Base-by-base conservation (phyloP, 2,888 invertebrate species). In the Zhengitettix transpicula region DNA sequence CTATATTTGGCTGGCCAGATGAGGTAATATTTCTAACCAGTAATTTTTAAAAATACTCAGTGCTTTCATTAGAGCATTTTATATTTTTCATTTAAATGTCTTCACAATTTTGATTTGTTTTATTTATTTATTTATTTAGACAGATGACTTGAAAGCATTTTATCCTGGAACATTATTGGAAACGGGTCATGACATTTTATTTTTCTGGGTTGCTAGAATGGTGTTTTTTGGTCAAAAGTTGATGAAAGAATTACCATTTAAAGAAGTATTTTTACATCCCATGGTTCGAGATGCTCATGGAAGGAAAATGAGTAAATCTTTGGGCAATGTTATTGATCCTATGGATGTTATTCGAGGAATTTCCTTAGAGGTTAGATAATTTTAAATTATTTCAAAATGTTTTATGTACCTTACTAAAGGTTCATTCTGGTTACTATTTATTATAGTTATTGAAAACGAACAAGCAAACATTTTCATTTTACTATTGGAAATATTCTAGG, bases 131-230 rank as follows among this genome's bases (percentile, higher is more conserved):
- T 40, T 44, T 14, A n/a, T 57, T 57, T 67, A 82, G 78, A 82
- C 81, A 1, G 72, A 75, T 52, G 84, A 85, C 60, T 71, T 94
- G 64, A 71, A 85, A 72, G 82, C 83, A 0, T 94, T 92, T 75
- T 99, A 95, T 77, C 99, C 99, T 0, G 88, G 92, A 0, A 82
- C 86, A 0, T 72, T 99, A 54, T 76, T 99, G 66, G 99, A 99
- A 76, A 98, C 97, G 0, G 97, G 99, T 0, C 94, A 98, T 71
- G 99, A 92, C 69, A 99, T 99, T 68, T 73, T 99, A 55, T 99
- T 99, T 80, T 99, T 99, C 77, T 99, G 99, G 99, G 99, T 99
- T 8, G 98, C 98, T 0, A 80, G 97, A 63, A 99, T 99, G 99
- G 98, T 98, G 1, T 98, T 99, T 83, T 83, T 99, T 68, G 94